Evolutionary conservation across 2,113 vertebrate species (phyloP).

Genomic region (Calidris pygmaea): DNA sequence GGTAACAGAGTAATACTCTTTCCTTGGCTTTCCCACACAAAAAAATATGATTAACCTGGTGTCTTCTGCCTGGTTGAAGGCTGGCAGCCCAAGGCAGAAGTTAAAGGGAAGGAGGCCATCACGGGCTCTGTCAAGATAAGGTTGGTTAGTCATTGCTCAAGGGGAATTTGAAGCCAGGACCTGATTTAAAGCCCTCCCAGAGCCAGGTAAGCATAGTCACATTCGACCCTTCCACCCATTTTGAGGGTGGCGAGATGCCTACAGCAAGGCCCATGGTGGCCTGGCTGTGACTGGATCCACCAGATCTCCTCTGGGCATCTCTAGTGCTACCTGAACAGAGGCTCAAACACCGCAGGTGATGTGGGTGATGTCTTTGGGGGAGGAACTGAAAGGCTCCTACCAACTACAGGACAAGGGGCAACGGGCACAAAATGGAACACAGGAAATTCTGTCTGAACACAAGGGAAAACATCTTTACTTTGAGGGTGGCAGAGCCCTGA

Average conservation of each 20-base stretch:
- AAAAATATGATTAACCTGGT: background rate
- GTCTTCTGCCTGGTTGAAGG: background rate
- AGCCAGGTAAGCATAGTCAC: rapidly evolving
- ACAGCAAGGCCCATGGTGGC: background rate
- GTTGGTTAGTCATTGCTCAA: background rate
- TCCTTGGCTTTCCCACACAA: background rate
- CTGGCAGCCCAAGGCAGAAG: background rate
- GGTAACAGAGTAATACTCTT: background rate
- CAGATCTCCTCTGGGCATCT: background rate
- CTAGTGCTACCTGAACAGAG: rapidly evolving
- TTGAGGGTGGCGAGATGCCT: background rate
- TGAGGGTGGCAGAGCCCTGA: background rate
- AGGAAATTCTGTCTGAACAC: background rate
- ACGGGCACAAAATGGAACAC: background rate
- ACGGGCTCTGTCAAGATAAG: background rate
- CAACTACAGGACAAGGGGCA: background rate
- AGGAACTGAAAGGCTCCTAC: background rate
- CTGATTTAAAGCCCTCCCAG: rapidly evolving
- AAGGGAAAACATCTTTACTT: background rate
- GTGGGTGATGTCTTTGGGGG: rapidly evolving
- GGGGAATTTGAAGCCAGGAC: background rate
- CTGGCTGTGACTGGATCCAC: background rate
- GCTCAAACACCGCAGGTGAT: background rate
- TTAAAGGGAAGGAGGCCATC: background rate
- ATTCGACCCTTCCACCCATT: background rate